These are phyloP conservation scores for Liolophura sinensis DNA, from an alignment of 1,140 invertebrate genomes.

Conservation along the genomic window DNA sequence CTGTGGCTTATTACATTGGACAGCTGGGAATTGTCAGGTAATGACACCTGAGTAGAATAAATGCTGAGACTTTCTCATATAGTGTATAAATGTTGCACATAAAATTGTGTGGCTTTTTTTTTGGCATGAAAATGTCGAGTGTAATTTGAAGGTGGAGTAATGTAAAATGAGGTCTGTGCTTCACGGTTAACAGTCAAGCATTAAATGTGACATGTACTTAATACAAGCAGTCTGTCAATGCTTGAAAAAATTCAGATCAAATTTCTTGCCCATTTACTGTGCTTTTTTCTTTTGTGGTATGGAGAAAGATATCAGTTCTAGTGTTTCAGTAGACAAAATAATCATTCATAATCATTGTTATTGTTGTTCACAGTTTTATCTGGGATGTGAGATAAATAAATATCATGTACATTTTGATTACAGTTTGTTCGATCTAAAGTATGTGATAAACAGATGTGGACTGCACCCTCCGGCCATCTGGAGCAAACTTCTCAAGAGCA, in stretches of 20 bases:
- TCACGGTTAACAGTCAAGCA: too few species aligned
- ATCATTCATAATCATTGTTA: background rate
- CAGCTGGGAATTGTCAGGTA: slow-evolving; percentile 45
- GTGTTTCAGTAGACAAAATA: background rate
- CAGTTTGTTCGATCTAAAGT: slow-evolving; percentile 50
- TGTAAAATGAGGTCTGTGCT: too few species aligned
- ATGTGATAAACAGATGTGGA: slow-evolving; percentile 36
- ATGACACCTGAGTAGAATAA: too few species aligned
- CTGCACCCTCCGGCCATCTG: slow-evolving; percentile 27
- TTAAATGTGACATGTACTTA: background rate
- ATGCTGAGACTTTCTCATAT: too few species aligned
- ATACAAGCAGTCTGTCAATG: background rate
- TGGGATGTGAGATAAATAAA: background rate
- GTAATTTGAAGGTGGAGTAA: background rate
- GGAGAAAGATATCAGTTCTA: background rate
- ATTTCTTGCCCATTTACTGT: slow-evolving; percentile 8
- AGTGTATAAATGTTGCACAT: too few species aligned
- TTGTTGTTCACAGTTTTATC: background rate
- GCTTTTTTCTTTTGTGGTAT: background rate
- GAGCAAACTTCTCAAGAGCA: slow-evolving; percentile 19
- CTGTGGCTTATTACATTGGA: slow-evolving; percentile 43
- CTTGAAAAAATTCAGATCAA: slow-evolving; percentile 10
- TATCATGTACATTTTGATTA: slow-evolving; percentile 19
- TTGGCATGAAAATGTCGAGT: background rate
- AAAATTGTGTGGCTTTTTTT: too few species aligned